phyloP scores from a whole-genome alignment of 2,113 vertebrate species.

The Sapayoa aenigma region DNA sequence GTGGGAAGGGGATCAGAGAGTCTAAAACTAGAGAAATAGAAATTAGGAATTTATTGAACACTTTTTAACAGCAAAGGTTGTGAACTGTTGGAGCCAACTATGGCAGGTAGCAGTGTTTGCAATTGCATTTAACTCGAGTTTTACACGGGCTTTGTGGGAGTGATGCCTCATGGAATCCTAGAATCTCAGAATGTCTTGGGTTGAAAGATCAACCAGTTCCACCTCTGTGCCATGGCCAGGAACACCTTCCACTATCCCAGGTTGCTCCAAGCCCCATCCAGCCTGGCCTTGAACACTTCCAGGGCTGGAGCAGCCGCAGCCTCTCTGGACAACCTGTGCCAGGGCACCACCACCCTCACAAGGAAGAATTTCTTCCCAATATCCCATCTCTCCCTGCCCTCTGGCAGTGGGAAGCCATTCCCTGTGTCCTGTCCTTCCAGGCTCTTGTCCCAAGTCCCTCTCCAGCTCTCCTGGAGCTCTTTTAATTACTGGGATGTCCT shows the following conservation, averaged over 20 bases:
- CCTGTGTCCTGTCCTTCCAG: background rate
- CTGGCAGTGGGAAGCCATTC: background rate
- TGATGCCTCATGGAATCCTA: background rate
- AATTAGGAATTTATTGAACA: background rate
- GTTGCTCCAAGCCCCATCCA: fast-evolving
- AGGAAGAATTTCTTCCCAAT: background rate
- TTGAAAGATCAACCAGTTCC: fast-evolving
- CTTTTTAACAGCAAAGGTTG: background rate
- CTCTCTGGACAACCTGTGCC: fast-evolving
- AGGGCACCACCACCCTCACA: fast-evolving
- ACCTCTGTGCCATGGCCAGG: background rate
- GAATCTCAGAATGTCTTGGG: background rate
- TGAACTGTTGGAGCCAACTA: fast-evolving
- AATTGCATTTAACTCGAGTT: background rate
- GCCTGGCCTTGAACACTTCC: background rate
- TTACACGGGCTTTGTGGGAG: background rate
- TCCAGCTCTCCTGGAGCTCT: background rate
- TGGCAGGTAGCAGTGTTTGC: background rate
- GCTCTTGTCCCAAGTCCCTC: background rate
- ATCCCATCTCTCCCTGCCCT: fast-evolving
- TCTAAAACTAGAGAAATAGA: background rate
- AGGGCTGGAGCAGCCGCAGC: background rate
- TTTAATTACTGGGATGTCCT: background rate
- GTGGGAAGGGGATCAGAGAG: background rate
- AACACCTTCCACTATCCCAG: background rate